phyloP scores from a whole-genome alignment of 2,113 vertebrate genomes.

The Gymnarchus niloticus region DNA sequence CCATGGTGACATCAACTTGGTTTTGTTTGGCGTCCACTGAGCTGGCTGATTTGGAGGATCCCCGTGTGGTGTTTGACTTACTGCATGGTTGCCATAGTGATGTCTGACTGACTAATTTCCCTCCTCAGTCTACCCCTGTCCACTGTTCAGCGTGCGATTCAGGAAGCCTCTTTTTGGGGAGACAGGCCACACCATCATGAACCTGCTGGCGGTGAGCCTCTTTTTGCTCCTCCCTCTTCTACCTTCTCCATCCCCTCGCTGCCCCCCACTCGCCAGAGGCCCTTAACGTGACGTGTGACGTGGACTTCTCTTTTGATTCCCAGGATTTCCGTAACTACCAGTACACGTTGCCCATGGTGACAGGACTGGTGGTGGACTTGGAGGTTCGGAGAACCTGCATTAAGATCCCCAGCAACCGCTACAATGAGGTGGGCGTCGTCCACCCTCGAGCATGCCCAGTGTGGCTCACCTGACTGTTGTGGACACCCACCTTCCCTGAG shows the following conservation, averaged over 20 bases:
- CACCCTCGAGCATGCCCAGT: neutral
- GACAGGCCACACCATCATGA: slow-evolving; percentile 98
- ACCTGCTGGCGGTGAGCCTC: slow-evolving; percentile 86
- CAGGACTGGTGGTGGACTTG: slow-evolving; percentile 94
- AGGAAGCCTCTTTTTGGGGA: slow-evolving; percentile 96
- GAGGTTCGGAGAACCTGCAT: slow-evolving; percentile 96
- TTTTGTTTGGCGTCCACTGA: neutral
- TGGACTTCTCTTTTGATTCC: neutral
- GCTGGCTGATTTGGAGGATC: neutral
- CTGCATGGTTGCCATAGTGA: neutral
- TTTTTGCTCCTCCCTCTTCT: neutral
- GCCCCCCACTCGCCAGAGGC: neutral
- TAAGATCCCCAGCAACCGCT: slow-evolving; percentile 96
- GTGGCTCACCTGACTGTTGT: neutral
- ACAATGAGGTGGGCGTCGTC: slow-evolving; percentile 78
- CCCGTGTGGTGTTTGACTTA: neutral
- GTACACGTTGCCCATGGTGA: slow-evolving; percentile 88
- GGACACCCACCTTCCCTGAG: neutral
- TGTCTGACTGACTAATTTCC: neutral
- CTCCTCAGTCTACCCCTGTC: slow-evolving; percentile 89
- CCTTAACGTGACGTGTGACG: neutral
- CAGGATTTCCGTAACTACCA: slow-evolving; percentile 99
- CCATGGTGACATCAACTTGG: neutral
- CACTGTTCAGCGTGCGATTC: slow-evolving; percentile 94
- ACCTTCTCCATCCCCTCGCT: neutral